These are phyloP conservation scores for Sarcophaga bullata DNA, from an alignment of 1,140 invertebrate species.

Conservation along the genomic window DNA sequence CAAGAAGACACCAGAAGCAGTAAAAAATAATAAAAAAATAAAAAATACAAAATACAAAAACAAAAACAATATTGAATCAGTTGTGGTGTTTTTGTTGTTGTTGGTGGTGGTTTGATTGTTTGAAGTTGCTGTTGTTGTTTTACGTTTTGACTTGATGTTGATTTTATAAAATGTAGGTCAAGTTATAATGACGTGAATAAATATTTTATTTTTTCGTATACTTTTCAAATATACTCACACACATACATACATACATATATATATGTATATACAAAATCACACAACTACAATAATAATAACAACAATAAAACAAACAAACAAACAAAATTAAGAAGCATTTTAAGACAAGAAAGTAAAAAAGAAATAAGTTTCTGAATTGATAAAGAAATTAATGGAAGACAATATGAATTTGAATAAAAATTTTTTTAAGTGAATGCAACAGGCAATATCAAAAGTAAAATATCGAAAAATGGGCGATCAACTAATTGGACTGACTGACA, in stretches of 20 bases:
- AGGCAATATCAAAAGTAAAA: too few relatives aligned
- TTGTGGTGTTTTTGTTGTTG: not conserved
- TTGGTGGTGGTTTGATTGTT: constrained; percentile 21
- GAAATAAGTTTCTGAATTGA: too few relatives aligned
- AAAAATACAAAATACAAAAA: not conserved
- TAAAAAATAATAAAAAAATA: too few relatives aligned
- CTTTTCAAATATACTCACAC: too few relatives aligned
- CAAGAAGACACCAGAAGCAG: constrained; percentile 12
- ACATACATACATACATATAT: not conserved
- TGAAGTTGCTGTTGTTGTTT: not conserved
- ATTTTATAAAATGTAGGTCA: constrained; percentile 45
- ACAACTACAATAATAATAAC: not conserved
- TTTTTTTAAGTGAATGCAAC: too few relatives aligned
- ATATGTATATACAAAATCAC: not conserved
- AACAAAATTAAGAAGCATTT: too few relatives aligned
- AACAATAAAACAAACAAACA: not conserved
- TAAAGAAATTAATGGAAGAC: not conserved
- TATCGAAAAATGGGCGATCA: not conserved
- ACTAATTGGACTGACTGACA: not conserved
- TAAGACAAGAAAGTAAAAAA: too few relatives aligned
- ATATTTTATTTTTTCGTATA: constrained; percentile 16
- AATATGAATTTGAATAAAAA: not conserved
- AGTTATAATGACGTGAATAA: constrained; percentile 43
- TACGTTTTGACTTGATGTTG: not conserved
- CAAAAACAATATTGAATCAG: constrained; percentile 28